These are phyloP conservation scores for human (Homo sapiens) DNA, from an alignment of 2,113 vertebrate genomes.

Conservation along the genomic window DNA sequence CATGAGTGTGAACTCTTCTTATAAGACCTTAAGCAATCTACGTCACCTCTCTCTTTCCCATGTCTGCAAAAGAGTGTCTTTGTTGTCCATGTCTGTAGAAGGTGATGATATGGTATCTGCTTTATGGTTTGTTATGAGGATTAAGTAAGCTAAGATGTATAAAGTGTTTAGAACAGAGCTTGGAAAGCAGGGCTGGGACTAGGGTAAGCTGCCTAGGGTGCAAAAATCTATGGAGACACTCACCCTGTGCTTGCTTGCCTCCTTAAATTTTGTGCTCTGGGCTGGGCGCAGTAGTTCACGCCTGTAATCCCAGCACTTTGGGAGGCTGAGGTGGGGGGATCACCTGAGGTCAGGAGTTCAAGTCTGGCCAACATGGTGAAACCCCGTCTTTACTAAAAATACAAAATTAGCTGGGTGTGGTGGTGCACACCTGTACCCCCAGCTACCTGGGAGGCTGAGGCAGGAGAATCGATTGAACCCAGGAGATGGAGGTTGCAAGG, in stretches of 20 bases:
- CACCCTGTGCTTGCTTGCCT: neutral
- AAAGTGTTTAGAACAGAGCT: neutral
- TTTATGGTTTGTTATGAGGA: neutral
- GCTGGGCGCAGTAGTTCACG: too few species aligned
- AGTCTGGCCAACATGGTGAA: too few species aligned
- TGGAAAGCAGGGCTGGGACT: neutral
- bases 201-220: neutral
- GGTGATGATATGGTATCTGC: neutral
- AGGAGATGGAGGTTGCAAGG: too few species aligned
- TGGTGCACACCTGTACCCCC: too few species aligned
- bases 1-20: neutral
- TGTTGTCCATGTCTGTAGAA: neutral
- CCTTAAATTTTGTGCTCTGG: neutral
- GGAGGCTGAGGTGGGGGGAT: too few species aligned
- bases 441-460: too few species aligned
- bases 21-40: neutral
- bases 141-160: neutral
- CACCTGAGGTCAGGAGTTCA: too few species aligned
- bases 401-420: too few species aligned
- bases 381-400: too few species aligned
- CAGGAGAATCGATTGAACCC: too few species aligned
- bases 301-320: too few species aligned
- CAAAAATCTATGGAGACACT: neutral
- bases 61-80: neutral
- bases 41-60: neutral